Evolutionary conservation across 2,113 vertebrate genomes (phyloP).

Genomic region (Chaenocephalus aceratus): DNA sequence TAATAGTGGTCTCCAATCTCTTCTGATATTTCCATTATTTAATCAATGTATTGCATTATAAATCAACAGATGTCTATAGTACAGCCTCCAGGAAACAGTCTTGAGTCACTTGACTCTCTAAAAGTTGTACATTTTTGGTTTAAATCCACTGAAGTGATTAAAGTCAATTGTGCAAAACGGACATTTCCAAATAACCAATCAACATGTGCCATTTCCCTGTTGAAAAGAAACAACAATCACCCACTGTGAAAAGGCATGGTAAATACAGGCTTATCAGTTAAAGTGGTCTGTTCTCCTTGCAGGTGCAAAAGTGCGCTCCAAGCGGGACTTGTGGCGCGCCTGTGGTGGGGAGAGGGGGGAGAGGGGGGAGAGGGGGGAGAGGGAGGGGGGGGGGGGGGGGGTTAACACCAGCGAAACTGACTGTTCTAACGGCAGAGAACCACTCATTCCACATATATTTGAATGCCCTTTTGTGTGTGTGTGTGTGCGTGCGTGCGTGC

Average conservation of each 20-base stretch:
- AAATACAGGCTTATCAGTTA: conserved; percentile 15
- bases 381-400: background rate
- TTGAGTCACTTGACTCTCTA: background rate
- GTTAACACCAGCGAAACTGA: conserved; percentile 28
- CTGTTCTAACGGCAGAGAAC: conserved; percentile 10
- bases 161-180: background rate
- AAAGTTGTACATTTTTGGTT: background rate
- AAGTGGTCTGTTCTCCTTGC: conserved; percentile 18
- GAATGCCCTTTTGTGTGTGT: background rate
- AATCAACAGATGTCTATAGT: background rate
- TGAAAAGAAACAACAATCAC: background rate
- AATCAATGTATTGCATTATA: background rate
- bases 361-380: background rate
- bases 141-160: background rate
- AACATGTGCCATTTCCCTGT: conserved; percentile 1
- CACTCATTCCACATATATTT: background rate
- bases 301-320: conserved; percentile 30
- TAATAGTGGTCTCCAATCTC: background rate
- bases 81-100: background rate
- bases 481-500: background rate
- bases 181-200: conserved; percentile 5
- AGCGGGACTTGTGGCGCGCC: conserved; percentile 76
- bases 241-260: background rate
- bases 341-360: background rate
- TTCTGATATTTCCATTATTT: background rate